Percentiles rank a stretch among this genome's conserved stretches.
Conservation (phyloP, 1,140 invertebrate genomes). For the Drosophila ananassae region DNA sequence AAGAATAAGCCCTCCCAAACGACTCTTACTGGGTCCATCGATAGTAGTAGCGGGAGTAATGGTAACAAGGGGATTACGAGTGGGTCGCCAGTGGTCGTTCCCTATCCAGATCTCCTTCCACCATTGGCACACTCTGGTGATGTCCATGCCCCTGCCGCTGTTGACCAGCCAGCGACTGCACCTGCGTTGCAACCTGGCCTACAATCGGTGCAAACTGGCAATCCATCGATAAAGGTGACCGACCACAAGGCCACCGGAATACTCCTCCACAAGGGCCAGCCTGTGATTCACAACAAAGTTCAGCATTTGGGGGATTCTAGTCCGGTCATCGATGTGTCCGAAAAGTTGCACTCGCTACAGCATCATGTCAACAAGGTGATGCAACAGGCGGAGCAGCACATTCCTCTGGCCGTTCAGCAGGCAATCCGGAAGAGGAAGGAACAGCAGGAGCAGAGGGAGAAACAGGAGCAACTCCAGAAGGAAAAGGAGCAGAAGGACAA, state of each 20-base stretch:
- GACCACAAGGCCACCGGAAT: conserved; percentile 66
- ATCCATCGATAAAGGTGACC: conserved; percentile 59
- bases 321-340: conserved; percentile 48
- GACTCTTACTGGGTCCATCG: conserved; percentile 57
- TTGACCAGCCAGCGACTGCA: conserved; percentile 46
- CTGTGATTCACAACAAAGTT: conserved; percentile 59
- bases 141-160: conserved; percentile 38
- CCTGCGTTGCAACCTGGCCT: conserved; percentile 51
- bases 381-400: conserved; percentile 68
- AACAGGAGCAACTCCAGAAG: conserved; percentile 33
- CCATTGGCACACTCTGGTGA: conserved; percentile 53
- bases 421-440: conserved; percentile 53
- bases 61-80: neutral
- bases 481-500: conserved; percentile 13
- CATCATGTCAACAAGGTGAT: conserved; percentile 66
- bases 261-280: conserved; percentile 37
- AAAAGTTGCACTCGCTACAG: conserved; percentile 62
- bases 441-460: conserved; percentile 23
- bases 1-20: conserved; percentile 35
- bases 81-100: conserved; percentile 43
- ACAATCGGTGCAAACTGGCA: conserved; percentile 48
- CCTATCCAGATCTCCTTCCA: conserved; percentile 67
- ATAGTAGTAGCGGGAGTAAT: conserved; percentile 15
- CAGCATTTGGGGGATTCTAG: conserved; percentile 43
- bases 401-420: conserved; percentile 62